Evolutionary conservation across 2,888 invertebrate species (phyloP).

Genomic region (Spodoptera picta): DNA sequence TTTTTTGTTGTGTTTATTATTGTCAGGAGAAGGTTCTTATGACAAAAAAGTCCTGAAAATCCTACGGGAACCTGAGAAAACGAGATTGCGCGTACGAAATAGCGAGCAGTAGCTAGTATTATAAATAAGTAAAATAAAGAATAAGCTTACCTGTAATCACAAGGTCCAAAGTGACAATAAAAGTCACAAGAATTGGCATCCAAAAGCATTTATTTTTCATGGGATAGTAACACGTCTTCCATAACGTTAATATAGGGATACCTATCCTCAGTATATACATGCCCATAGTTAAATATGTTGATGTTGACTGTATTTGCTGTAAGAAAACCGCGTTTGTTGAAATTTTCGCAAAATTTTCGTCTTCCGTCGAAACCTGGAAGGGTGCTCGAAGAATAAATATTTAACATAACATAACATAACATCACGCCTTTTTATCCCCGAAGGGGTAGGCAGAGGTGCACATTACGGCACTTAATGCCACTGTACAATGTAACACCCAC

Average conservation of each 20-base stretch:
- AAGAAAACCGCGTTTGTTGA: slow-evolving; percentile 53
- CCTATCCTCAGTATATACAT: slow-evolving; percentile 80
- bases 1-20: too few relatives aligned
- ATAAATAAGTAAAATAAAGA: too few relatives aligned
- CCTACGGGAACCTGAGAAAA: too few relatives aligned
- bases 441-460: too few relatives aligned
- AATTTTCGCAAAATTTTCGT: slow-evolving; percentile 13
- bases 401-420: too few relatives aligned
- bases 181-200: slow-evolving; percentile 79
- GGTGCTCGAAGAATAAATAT: slow-evolving; percentile 22
- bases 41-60: too few relatives aligned
- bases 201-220: slow-evolving; percentile 78
- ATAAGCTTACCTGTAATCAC: slow-evolving; percentile 83
- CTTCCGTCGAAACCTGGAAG: slow-evolving; percentile 12
- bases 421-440: too few relatives aligned
- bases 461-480: too few relatives aligned
- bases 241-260: slow-evolving; percentile 74
- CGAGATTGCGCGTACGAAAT: too few relatives aligned
- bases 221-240: slow-evolving; percentile 78
- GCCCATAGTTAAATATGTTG: slow-evolving; percentile 78
- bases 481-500: too few relatives aligned
- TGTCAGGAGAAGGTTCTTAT: too few relatives aligned
- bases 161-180: slow-evolving; percentile 83
- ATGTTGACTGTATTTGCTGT: slow-evolving; percentile 78
- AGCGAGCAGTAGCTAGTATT: too few relatives aligned